phyloP scores from a whole-genome alignment of 2,113 vertebrate species.

The Phycodurus eques region DNA sequence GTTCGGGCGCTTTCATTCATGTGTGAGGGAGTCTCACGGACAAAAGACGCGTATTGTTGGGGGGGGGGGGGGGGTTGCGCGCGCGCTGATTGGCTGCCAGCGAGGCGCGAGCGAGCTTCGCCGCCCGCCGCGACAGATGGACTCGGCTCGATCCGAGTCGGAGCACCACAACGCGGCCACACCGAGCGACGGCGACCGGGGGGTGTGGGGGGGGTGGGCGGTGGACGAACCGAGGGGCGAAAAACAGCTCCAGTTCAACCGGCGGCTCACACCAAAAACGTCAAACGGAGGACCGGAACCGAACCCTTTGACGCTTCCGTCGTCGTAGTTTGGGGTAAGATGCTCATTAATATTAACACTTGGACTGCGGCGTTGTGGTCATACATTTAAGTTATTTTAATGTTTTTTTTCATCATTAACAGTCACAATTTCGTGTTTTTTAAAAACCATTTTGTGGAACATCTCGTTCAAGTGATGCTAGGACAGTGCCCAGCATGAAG shows the following conservation, averaged over 20 bases:
- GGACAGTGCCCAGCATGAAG: background rate
- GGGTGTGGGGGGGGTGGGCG: background rate
- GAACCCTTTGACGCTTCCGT: background rate
- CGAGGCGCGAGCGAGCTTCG: slow-evolving; percentile 29
- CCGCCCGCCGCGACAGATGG: slow-evolving; percentile 57
- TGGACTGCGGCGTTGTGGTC: background rate
- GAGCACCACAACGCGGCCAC: background rate
- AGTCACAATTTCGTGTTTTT: background rate
- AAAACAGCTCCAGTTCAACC: background rate
- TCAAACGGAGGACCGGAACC: background rate
- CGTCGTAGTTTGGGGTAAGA: background rate
- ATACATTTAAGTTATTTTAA: background rate
- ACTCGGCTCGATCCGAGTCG: background rate
- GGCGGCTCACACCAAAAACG: background rate
- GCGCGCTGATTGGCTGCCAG: slow-evolving; percentile 60
- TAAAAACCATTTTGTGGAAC: background rate
- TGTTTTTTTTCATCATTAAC: background rate
- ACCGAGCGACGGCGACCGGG: background rate
- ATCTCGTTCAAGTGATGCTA: background rate
- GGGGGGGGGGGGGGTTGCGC: background rate
- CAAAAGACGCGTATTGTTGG: background rate
- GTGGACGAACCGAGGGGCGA: background rate
- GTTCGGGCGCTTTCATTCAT: background rate
- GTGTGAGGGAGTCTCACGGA: slow-evolving; percentile 10
- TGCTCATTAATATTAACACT: background rate